A percentile compares a stretch with the other conserved stretches of the same genome.
phyloP scores from a whole-genome alignment of 2,113 vertebrate genomes.

The Opisthocomus hoazin region DNA sequence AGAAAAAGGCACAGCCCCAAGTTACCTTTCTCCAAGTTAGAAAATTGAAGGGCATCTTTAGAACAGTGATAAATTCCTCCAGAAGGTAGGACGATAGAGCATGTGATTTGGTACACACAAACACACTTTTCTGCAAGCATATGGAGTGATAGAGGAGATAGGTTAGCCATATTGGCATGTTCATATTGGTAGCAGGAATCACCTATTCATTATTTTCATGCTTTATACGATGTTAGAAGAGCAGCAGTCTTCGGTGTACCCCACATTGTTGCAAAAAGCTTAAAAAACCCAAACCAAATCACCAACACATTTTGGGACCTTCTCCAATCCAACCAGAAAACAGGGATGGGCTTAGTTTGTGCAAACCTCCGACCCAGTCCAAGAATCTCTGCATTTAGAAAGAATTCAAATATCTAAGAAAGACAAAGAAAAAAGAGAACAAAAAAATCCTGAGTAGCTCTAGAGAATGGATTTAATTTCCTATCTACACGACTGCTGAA shows the following conservation, averaged over 20 bases:
- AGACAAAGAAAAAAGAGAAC: not conserved
- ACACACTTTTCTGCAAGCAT: not conserved
- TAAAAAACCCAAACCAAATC: not conserved
- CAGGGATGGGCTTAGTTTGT: not conserved
- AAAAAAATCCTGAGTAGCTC: not conserved
- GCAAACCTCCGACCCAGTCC: not conserved
- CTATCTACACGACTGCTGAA: not conserved
- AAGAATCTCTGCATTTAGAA: not conserved
- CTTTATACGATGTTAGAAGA: not conserved
- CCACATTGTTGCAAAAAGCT: not conserved
- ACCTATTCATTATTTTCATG: not conserved
- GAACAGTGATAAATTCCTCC: not conserved
- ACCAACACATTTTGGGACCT: not conserved
- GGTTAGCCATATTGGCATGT: fast-evolving
- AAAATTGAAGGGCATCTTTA: not conserved
- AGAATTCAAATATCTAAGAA: not conserved
- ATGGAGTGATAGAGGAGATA: not conserved
- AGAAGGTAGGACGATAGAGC: not conserved
- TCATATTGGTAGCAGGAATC: not conserved
- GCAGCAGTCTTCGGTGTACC: not conserved
- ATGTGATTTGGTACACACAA: not conserved
- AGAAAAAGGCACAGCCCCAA: not conserved
- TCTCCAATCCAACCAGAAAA: not conserved
- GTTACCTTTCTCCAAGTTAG: not conserved
- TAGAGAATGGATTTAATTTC: not conserved